Evolutionary conservation across 2,113 vertebrate genomes (phyloP), one percentile per base, ranked within the genome.

Genomic region (Podiceps cristatus): DNA sequence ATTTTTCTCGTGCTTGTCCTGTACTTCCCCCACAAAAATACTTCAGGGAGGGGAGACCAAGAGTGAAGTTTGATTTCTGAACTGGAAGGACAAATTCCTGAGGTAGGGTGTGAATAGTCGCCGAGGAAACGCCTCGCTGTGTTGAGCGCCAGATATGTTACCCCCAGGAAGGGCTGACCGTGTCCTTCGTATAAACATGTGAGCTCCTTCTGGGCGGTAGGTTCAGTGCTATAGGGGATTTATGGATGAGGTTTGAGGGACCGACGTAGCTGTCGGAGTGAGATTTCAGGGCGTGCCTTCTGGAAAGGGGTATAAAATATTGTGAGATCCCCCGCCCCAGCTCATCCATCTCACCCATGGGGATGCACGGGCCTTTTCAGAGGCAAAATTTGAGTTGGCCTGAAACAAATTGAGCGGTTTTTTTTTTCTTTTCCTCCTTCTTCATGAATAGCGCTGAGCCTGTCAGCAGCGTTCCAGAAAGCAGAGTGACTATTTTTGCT

Each of bases 331-430:
- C 17, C 15, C 31, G n/a, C 24, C 16, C 14, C 14, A 10, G 9
- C 18, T 52, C 12, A 45, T 14, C 31, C 5, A 10, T 22, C 20
- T 17, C 19, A 5, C 5, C 1, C 0, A 1, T 18, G 20, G 20
- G 31, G 60, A 22, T 3, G 19, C 52, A 22, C 2, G 1, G 11
- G 6, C 17, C 23, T 82, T 33, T 19, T 69, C 28, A 14, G 71
- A 40, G 19, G 15, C 33, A 20, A 11, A 42, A 35, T 5, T 47
- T 8, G 18, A 68, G 18, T n/a, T n/a, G 24, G 7, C 40, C 64
- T 31, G 64, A 42, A 84, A 49, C 13, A 60, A 55, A 71, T 5
- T 11, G 33, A 23, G 31, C 9, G 1, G 44, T 17, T 18, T 16
- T 22, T 11, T 33, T 55, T 62, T 31, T 27, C 28, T 35, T 8